Evolutionary conservation across 2,113 vertebrate genomes (phyloP).

Genomic region (Anhinga anhinga): DNA sequence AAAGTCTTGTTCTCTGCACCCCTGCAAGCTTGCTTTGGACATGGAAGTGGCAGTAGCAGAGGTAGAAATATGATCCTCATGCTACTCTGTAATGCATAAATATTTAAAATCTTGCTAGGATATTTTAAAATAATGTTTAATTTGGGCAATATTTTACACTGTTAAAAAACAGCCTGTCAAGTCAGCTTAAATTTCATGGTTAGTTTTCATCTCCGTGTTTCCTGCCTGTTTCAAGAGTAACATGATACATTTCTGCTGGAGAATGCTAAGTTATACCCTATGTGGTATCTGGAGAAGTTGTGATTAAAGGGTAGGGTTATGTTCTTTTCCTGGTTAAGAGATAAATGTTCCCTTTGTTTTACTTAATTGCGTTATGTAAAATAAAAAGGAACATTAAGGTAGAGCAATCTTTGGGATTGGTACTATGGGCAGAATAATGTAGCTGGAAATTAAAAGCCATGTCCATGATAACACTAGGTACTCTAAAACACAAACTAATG

Average conservation of each 20-base stretch:
- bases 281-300: not conserved
- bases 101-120: not conserved
- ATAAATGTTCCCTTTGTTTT: not conserved
- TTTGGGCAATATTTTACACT: not conserved
- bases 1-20: not conserved
- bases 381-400: not conserved
- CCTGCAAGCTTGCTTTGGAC: not conserved
- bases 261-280: not conserved
- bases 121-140: not conserved
- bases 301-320: not conserved
- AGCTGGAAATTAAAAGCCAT: not conserved
- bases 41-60: not conserved
- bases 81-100: not conserved
- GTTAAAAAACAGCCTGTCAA: not conserved
- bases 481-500: not conserved
- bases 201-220: not conserved
- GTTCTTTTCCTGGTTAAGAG: not conserved
- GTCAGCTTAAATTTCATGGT: not conserved
- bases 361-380: not conserved
- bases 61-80: fast-evolving
- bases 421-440: fast-evolving
- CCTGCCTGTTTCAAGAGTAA: not conserved
- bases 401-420: not conserved
- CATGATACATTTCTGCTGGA: fast-evolving
- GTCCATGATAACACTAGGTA: fast-evolving